These are phyloP conservation scores for Triplophysa tibetana DNA, from an alignment of 2,113 vertebrate genomes.

Conservation along the genomic window DNA sequence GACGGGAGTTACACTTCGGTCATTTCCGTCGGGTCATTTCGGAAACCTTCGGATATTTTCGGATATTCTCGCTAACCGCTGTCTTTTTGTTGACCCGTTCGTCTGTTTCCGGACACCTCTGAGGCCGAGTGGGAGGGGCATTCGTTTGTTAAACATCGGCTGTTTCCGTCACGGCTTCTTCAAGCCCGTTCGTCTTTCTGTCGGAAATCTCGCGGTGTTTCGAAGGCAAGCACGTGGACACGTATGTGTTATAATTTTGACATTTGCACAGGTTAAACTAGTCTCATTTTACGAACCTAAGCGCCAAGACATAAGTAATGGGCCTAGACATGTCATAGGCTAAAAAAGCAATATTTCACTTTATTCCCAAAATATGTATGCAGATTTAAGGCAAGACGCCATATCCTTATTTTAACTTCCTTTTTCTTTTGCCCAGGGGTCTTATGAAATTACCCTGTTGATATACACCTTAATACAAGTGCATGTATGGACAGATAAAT, in stretches of 20 bases:
- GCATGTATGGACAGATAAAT: too few species aligned
- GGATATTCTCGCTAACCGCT: constrained; percentile 69
- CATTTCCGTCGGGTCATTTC: constrained; percentile 61
- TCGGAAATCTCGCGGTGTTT: constrained; percentile 62
- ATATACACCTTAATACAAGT: too few species aligned
- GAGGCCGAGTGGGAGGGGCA: constrained; percentile 30
- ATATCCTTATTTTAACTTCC: too few species aligned
- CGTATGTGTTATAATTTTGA: background rate
- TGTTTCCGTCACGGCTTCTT: constrained; percentile 62
- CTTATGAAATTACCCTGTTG: too few species aligned
- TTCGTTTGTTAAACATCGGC: constrained; percentile 60
- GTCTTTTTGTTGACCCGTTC: constrained; percentile 52
- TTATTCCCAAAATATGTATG: too few species aligned
- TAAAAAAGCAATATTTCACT: too few species aligned
- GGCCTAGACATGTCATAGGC: too few species aligned
- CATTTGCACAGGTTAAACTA: too few species aligned
- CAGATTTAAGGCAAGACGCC: too few species aligned
- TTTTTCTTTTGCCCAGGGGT: too few species aligned
- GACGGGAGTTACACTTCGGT: constrained; percentile 63
- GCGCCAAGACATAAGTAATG: too few species aligned
- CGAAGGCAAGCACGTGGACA: background rate
- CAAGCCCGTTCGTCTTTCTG: constrained; percentile 57
- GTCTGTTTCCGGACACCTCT: constrained; percentile 62
- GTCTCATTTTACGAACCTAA: too few species aligned
- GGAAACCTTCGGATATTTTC: constrained; percentile 58